phyloP scores from a whole-genome alignment of 2,888 invertebrate species.

The Camponotus fellah region DNA sequence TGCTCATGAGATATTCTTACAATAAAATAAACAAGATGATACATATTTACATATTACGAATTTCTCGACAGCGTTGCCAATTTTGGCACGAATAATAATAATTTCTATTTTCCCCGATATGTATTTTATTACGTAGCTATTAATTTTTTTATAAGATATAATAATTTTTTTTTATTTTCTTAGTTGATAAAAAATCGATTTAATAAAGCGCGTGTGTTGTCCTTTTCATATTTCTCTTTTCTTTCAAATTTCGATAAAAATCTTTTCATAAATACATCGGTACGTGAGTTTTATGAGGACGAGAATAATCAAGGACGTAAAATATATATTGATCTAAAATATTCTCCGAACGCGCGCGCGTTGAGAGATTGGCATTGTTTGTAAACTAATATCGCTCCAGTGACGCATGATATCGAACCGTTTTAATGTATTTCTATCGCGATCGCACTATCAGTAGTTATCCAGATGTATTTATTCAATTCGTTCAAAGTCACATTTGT shows the following conservation, averaged over 20 bases:
- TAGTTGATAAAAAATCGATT: not conserved
- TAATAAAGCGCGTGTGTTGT: too few relatives aligned
- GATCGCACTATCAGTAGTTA: slow-evolving; percentile 17
- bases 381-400: slow-evolving; percentile 65
- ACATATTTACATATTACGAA: slow-evolving; percentile 5
- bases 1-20: not conserved
- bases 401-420: slow-evolving; percentile 29
- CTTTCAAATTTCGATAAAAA: not conserved
- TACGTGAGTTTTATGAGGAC: slow-evolving; percentile 7
- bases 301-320: slow-evolving; percentile 61
- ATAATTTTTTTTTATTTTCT: not conserved
- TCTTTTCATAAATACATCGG: slow-evolving; percentile 20
- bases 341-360: slow-evolving; percentile 19
- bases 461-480: not conserved
- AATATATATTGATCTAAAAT: slow-evolving; percentile 54
- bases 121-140: not conserved
- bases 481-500: not conserved
- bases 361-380: slow-evolving; percentile 60
- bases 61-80: slow-evolving; percentile 48
- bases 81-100: not conserved
- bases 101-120: not conserved
- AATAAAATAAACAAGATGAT: not conserved
- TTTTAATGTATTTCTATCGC: slow-evolving; percentile 49
- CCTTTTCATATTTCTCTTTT: not conserved
- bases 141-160: not conserved